Evolutionary conservation across 2,797 vertebrate species (phyloP).

Genomic region (Alauda arvensis): DNA sequence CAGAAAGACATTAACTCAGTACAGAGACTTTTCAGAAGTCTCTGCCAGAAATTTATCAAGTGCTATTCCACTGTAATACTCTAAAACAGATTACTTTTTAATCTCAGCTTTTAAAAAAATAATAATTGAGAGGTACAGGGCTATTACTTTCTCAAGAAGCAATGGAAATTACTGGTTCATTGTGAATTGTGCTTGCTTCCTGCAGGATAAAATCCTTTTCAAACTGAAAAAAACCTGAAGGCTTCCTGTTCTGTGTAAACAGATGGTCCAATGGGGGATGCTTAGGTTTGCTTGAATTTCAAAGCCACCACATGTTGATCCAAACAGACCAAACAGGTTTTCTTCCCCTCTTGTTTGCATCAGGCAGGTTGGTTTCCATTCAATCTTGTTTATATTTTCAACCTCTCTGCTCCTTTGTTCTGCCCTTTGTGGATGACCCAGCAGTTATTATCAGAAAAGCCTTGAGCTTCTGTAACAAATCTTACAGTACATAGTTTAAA

Average conservation of each 20-base stretch:
- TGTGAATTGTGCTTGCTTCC: slow-evolving; percentile 2
- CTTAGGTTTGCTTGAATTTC: neutral
- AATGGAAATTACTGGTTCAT: neutral
- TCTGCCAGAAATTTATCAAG: neutral
- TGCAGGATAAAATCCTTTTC: neutral
- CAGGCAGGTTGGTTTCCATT: neutral
- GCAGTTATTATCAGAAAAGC: neutral
- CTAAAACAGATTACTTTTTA: neutral
- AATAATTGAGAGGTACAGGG: neutral
- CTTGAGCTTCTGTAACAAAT: neutral
- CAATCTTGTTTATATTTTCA: slow-evolving; percentile 12
- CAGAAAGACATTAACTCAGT: neutral
- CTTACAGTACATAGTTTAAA: neutral
- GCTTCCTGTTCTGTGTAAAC: neutral
- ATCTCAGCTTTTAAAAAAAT: neutral
- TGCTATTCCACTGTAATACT: neutral
- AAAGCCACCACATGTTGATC: neutral
- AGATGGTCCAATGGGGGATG: neutral
- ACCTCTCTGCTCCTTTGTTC: neutral
- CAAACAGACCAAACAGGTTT: neutral
- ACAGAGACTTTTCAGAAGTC: neutral
- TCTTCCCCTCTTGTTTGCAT: neutral
- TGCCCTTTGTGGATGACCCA: slow-evolving; percentile 1
- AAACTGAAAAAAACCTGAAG: neutral
- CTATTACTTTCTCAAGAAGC: neutral